Percentiles rank a stretch among this genome's conserved stretches.
phyloP scores from a whole-genome alignment of 2,888 invertebrate species.

The Acleris sparsana region DNA sequence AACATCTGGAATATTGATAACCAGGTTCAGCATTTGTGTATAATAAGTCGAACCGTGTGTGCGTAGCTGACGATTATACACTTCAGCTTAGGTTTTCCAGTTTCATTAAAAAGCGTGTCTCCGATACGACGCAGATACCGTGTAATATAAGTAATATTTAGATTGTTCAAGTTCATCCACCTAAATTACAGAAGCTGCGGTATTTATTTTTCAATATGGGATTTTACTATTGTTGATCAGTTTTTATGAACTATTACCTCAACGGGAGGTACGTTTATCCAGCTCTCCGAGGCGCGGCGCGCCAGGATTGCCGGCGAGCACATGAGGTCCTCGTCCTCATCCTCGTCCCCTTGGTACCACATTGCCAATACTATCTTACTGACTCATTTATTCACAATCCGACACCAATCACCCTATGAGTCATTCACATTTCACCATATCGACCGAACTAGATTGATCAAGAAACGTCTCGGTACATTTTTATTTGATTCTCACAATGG shows the following conservation, averaged over 20 bases:
- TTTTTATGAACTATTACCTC: constrained; percentile 87
- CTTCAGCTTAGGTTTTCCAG: background rate
- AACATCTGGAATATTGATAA: constrained; percentile 85
- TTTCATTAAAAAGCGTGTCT: too few species aligned
- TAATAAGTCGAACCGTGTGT: background rate
- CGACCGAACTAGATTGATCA: constrained; percentile 10
- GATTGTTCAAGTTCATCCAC: too few species aligned
- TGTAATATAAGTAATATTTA: too few species aligned
- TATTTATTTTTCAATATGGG: background rate
- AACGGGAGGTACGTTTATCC: constrained; percentile 94
- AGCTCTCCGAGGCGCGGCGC: constrained; percentile 93
- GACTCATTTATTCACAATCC: constrained; percentile 33
- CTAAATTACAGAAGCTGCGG: too few species aligned
- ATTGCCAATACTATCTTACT: constrained; percentile 66
- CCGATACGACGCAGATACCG: too few species aligned
- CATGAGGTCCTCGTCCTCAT: constrained; percentile 93
- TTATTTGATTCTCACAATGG: constrained; percentile 8
- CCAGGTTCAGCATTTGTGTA: background rate
- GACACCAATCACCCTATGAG: constrained; percentile 17
- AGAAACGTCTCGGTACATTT: constrained; percentile 22
- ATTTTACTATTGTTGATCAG: background rate
- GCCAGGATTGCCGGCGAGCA: constrained; percentile 95
- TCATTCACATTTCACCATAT: constrained; percentile 28
- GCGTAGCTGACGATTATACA: background rate
- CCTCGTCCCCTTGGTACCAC: constrained; percentile 91